Evolutionary conservation across 2,797 vertebrate species (phyloP).

Genomic region (Loris lydekkerianus): DNA sequence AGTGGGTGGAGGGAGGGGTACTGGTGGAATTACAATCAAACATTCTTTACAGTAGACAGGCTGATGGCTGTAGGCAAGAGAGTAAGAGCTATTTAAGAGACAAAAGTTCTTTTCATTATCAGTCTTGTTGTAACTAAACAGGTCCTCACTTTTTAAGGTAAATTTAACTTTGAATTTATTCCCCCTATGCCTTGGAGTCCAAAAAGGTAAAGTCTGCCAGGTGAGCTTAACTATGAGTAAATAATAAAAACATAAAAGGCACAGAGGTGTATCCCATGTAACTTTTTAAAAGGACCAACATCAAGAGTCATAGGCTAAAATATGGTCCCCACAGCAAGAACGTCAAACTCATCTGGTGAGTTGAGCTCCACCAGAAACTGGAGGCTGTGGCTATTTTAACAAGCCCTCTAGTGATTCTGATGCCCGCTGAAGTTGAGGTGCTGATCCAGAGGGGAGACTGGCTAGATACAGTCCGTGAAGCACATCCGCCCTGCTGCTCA

Average conservation of each 20-base stretch:
- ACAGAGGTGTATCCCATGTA: not conserved
- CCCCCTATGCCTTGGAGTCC: not conserved
- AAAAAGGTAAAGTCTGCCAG: not conserved
- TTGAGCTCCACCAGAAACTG: not conserved
- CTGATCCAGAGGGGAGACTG: not conserved
- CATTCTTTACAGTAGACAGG: not conserved
- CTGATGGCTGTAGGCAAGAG: constrained; percentile 32
- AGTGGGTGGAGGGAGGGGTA: too few species aligned
- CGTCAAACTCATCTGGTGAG: not conserved
- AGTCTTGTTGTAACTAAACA: not conserved
- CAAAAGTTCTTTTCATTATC: constrained; percentile 3
- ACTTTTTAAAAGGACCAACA: not conserved
- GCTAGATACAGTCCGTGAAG: not conserved
- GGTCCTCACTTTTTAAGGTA: constrained; percentile 12
- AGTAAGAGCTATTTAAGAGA: constrained; percentile 41
- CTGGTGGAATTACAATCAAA: not conserved
- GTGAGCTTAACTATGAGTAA: not conserved
- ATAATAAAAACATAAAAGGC: constrained; percentile 7
- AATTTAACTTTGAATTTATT: constrained; percentile 54
- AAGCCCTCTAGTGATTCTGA: not conserved
- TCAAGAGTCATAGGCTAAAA: not conserved
- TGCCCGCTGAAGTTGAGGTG: not conserved
- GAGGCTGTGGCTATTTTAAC: not conserved
- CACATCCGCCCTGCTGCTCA: not conserved
- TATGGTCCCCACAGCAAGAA: not conserved